Base-by-base conservation (phyloP, 2,797 vertebrate species). In the Sebastolobus altivelis region DNA sequence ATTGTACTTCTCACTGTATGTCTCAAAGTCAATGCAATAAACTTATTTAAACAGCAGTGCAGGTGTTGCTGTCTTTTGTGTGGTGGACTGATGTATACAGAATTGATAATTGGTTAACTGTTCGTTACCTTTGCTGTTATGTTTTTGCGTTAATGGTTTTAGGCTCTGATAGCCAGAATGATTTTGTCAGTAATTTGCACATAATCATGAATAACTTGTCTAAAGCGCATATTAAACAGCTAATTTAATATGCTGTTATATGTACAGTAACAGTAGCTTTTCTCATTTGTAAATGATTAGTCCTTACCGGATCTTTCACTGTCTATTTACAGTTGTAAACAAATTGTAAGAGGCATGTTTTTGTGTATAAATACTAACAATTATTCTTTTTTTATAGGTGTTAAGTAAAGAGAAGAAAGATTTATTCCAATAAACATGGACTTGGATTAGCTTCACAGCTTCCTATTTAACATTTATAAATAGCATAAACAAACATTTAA, bases 11-110 rank as follows among this genome's bases (percentile, higher is more conserved):
- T 61, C 20, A 1, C 22, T 73, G 37, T 16, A 16, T 62, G 12
- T 38, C 5, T 67, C 27, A 29, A 76, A 18, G 27, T 70, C 59
- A 79, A 37, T 62, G 56, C 37, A 88, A 86, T 87, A 88, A 86
- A 87, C 1, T 0, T 33, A 6, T 62, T 74, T 14, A 66, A 81
- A 66, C 3, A 14, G 8, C 75, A 18, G 8, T n/a, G 1, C 27
- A 58, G n/a, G 27, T 63, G 55, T 58, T 65, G 3, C 16, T 46
- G 6, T 74, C 10, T 54, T 35, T 61, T 67, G 12, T 67, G 12
- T 46, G 18, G 12, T 49, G 40, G 7, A 29, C 13, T 33, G 12
- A 31, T 33, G 3, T 18, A 16, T 27, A 27, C 40, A 25, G 1
- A 49, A 46, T 12, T 81, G 75, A 72, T 73, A 38, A 38, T 8